Conservation (phyloP, 2,888 invertebrate species). For the Amphipyra tragopoginis region DNA sequence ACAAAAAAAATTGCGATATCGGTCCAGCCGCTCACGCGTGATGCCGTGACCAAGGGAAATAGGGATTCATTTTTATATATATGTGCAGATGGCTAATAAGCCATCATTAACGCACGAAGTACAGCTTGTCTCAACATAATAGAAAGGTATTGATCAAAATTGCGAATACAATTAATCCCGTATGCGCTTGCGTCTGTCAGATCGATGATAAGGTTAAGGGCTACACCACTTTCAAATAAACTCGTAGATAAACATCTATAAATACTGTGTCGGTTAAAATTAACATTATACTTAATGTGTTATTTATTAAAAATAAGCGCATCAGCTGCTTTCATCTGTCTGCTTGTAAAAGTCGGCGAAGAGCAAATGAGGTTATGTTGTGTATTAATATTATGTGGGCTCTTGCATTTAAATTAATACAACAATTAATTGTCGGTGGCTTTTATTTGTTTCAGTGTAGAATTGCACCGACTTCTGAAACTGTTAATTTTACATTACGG, state of each 20-base stretch:
- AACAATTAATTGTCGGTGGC: too few species aligned
- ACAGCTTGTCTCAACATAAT: slow-evolving; percentile 29
- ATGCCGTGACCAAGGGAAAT: too few species aligned
- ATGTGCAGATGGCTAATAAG: too few species aligned
- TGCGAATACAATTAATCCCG: slow-evolving; percentile 34
- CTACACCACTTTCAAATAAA: slow-evolving; percentile 24
- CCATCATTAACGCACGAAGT: slow-evolving; percentile 15
- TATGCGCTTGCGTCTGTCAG: slow-evolving; percentile 27
- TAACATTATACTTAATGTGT: slow-evolving; percentile 33
- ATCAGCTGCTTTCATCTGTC: slow-evolving; percentile 33
- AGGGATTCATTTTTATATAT: too few species aligned
- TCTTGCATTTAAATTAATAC: slow-evolving; percentile 8
- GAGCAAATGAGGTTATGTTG: slow-evolving; percentile 21
- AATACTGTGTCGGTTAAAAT: slow-evolving; percentile 13
- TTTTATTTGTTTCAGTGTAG: too few species aligned
- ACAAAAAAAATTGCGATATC: too few species aligned
- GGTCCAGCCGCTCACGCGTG: too few species aligned
- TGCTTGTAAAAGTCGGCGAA: neutral
- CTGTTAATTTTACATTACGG: too few species aligned
- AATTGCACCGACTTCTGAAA: too few species aligned
- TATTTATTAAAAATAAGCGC: slow-evolving; percentile 26
- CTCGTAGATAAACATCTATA: neutral
- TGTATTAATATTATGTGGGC: slow-evolving; percentile 1
- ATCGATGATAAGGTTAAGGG: slow-evolving; percentile 32
- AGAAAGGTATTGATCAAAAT: slow-evolving; percentile 38